Evolutionary conservation across 92 coral and sea anemone genomes (phyloP), one percentile per base, ranked within the genome.

Genomic region (Epizoanthus ramosus): DNA sequence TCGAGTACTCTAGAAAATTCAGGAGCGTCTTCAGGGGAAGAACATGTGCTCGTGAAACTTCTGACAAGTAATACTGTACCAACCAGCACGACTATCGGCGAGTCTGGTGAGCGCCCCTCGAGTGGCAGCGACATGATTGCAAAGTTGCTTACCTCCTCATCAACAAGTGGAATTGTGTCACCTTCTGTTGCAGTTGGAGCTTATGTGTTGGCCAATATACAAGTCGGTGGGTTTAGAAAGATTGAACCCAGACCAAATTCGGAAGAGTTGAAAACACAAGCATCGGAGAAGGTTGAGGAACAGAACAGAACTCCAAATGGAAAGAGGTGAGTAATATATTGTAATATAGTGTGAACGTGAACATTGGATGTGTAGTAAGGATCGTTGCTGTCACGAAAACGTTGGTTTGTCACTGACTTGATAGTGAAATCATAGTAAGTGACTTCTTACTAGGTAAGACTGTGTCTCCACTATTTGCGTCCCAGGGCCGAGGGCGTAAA

Each of bases 181-280:
- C 58, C 75, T 23, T 45, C 79, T 15, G 52, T 84, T 22, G 61
- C 86, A 24, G 73, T 63, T 33, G 81, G 90, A 31, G 64, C 83
- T 21, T 58, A 83, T 72, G 86, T 89, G 12, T 47, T 80, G 54
- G 74, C 86, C 57, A 81, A 41, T 56, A 67, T 80, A 12, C 92
- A 75, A 15, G 41, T 74, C 3, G 94, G 88, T 43, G 94, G 96
- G 12, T 89, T 95, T 75, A 87, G 98, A 35, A 95, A 95, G 84
- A 95, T 95, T 54, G 98, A 95, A 74, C 98, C 98, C 10, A 95
- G 94, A 68, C 98, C 98, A 3, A 84, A 79, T 23, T 47, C 79
- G 28, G 90, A 90, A 50, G 77, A 83, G 15, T 13, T 43, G 33
- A 72, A 57, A 41, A 75, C 86, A 22, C 81, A 60, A 35, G 81